phyloP scores from a whole-genome alignment of 2,888 invertebrate genomes.

The Drosophila seclusa region DNA sequence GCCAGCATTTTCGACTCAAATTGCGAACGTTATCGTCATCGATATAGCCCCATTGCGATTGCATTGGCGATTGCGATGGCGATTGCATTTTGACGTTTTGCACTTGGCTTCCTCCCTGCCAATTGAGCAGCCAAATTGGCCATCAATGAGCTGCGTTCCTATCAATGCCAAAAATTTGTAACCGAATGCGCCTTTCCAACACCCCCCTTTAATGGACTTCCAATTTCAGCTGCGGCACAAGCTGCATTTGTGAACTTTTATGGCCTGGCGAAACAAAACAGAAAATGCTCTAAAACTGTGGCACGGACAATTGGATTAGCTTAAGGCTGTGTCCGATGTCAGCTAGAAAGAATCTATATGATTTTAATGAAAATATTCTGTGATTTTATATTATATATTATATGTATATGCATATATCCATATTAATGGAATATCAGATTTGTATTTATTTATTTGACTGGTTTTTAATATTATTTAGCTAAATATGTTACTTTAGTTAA shows the following conservation, averaged over 20 bases:
- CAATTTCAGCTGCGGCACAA: slow-evolving; percentile 14
- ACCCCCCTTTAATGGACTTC: not conserved
- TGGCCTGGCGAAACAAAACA: slow-evolving; percentile 34
- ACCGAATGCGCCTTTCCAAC: slow-evolving; percentile 1
- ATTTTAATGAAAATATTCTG: not conserved
- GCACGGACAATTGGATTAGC: slow-evolving; percentile 19
- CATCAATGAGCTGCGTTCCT: slow-evolving; percentile 61
- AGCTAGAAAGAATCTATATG: not conserved
- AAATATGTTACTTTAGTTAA: not conserved
- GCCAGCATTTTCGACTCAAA: slow-evolving; percentile 48
- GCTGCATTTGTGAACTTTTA: slow-evolving; percentile 31
- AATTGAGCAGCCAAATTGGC: slow-evolving; percentile 73
- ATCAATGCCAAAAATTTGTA: slow-evolving; percentile 29
- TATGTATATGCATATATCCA: too few species aligned
- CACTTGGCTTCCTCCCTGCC: slow-evolving; percentile 53
- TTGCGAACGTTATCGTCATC: slow-evolving; percentile 43
- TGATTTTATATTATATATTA: too few species aligned
- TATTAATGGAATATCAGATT: too few species aligned
- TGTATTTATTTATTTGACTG: too few species aligned
- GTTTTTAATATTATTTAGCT: too few species aligned
- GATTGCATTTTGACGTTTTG: slow-evolving; percentile 42
- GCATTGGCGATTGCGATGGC: not conserved
- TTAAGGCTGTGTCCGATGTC: not conserved
- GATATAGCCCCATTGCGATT: slow-evolving; percentile 42
- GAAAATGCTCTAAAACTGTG: slow-evolving; percentile 17